Conservation (phyloP, 2,113 vertebrate species). For the Alouatta palliata region DNA sequence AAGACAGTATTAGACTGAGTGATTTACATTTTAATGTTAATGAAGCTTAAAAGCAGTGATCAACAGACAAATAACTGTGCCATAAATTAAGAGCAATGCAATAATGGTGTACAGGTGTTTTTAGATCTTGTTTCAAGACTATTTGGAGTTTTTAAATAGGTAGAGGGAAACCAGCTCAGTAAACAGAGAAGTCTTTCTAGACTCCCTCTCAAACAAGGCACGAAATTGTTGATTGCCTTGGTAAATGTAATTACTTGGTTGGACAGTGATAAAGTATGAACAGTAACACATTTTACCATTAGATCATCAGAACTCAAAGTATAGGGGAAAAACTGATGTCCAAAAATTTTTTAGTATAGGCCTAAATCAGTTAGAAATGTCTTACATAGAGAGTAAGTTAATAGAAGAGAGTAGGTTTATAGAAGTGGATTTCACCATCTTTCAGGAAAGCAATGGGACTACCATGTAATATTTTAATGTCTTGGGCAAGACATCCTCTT, state of each 20-base stretch:
- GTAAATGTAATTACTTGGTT: not conserved
- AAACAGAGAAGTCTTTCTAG: not conserved
- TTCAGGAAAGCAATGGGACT: not conserved
- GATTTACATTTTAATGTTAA: not conserved
- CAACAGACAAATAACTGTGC: not conserved
- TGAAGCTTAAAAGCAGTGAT: not conserved
- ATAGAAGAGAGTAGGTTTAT: not conserved
- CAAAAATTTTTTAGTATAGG: not conserved
- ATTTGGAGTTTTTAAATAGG: not conserved
- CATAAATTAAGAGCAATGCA: not conserved
- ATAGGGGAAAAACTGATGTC: not conserved
- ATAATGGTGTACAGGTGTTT: not conserved
- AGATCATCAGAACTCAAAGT: not conserved
- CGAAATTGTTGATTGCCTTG: not conserved
- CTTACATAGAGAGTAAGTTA: not conserved
- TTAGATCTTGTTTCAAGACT: not conserved
- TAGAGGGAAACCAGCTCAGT: not conserved
- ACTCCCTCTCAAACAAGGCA: not conserved
- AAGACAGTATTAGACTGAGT: not conserved
- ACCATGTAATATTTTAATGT: not conserved
- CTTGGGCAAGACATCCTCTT: not conserved
- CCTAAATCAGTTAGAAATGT: not conserved
- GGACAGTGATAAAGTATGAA: not conserved
- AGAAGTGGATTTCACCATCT: not conserved
- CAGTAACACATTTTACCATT: not conserved